These are phyloP conservation scores for Dryobates pubescens DNA, from an alignment of 2,797 vertebrate genomes.

Conservation along the genomic window DNA sequence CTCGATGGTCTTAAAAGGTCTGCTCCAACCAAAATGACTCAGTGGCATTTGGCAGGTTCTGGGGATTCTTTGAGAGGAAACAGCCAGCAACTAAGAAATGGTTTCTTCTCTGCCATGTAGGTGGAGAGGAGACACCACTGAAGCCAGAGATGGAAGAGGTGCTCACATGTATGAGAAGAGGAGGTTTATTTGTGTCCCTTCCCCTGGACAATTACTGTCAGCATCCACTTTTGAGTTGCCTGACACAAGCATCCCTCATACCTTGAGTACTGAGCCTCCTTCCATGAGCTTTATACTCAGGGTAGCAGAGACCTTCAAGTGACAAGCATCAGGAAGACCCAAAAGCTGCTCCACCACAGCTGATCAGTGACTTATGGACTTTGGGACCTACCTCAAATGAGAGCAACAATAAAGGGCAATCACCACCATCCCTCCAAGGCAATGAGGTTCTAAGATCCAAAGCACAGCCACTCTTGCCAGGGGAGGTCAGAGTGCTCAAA, in stretches of 20 bases:
- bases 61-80: neutral
- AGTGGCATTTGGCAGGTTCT: neutral
- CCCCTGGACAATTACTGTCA: neutral
- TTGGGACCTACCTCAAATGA: neutral
- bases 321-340: neutral
- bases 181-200: neutral
- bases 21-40: neutral
- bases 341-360: neutral
- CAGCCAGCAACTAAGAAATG: neutral
- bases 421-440: neutral
- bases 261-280: neutral
- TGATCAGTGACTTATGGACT: neutral
- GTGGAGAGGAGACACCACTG: neutral
- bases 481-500: neutral
- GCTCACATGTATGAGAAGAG: neutral
- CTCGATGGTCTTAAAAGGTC: neutral
- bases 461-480: neutral
- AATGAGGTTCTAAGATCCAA: neutral
- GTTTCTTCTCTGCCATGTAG: neutral
- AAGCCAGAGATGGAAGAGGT: neutral
- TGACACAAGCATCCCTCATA: neutral
- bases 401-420: neutral
- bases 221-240: neutral
- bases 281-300: neutral
- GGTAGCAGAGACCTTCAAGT: neutral